These are phyloP conservation scores for Sisor rabdophorus DNA, from an alignment of 2,113 vertebrate genomes.

Conservation along the genomic window DNA sequence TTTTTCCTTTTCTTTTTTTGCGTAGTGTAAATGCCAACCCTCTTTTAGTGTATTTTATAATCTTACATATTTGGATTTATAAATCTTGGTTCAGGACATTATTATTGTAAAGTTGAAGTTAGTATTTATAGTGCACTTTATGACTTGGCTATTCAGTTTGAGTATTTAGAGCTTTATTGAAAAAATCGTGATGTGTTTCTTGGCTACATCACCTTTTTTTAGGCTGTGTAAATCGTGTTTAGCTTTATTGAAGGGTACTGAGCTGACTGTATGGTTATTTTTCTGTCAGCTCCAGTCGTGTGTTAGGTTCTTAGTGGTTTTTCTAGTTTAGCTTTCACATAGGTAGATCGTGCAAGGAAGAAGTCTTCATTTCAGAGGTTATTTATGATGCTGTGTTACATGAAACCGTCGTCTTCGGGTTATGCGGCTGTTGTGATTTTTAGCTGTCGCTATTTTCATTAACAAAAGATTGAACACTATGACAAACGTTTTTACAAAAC, in stretches of 20 bases:
- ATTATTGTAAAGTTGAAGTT: constrained; percentile 60
- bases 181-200: constrained; percentile 49
- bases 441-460: constrained; percentile 28
- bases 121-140: constrained; percentile 66
- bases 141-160: constrained; percentile 51
- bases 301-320: constrained; percentile 53
- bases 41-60: constrained; percentile 61
- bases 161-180: constrained; percentile 56
- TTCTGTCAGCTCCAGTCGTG: constrained; percentile 39
- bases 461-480: constrained; percentile 40
- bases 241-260: constrained; percentile 57
- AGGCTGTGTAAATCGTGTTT: constrained; percentile 45
- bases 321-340: constrained; percentile 52
- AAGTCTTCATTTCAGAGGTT: constrained; percentile 45
- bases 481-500: constrained; percentile 28
- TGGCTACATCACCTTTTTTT: constrained; percentile 49
- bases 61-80: constrained; percentile 57
- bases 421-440: constrained; percentile 42
- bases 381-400: constrained; percentile 45
- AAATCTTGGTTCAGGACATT: constrained; percentile 58
- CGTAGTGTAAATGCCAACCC: constrained; percentile 59
- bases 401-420: constrained; percentile 42
- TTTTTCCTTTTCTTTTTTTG: constrained; percentile 50
- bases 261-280: constrained; percentile 46
- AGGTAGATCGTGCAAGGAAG: constrained; percentile 47